A percentile compares a stretch with the other conserved stretches of the same genome.
These are phyloP conservation scores for Scaptomyza graminum DNA, from an alignment of 1,140 invertebrate species.

Conservation along the genomic window DNA sequence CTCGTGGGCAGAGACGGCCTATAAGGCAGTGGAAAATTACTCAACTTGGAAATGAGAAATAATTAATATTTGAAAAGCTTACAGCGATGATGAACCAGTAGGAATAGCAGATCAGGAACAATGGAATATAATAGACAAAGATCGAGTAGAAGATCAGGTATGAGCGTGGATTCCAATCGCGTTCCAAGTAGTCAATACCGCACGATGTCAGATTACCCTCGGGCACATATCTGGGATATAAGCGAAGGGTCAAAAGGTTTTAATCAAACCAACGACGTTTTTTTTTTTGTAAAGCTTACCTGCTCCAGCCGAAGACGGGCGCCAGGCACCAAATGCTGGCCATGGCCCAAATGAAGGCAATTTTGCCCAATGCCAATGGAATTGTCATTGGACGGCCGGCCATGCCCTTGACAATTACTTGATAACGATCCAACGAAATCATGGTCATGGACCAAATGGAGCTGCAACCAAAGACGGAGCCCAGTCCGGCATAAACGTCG, in stretches of 20 bases:
- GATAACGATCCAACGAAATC: slow-evolving; percentile 94
- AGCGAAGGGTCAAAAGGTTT: no score
- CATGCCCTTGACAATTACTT: slow-evolving; percentile 92
- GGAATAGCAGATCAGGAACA: slow-evolving; percentile 90
- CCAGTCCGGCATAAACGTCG: slow-evolving; percentile 91
- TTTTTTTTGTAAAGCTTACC: slow-evolving; percentile 78
- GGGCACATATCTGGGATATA: slow-evolving; percentile 89
- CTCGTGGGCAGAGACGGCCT: slow-evolving; percentile 91
- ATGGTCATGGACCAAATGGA: slow-evolving; percentile 95
- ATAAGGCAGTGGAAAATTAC: neutral
- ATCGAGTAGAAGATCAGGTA: slow-evolving; percentile 89
- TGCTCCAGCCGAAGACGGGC: slow-evolving; percentile 89
- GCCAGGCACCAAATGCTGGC: slow-evolving; percentile 88
- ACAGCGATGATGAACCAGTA: slow-evolving; percentile 92
- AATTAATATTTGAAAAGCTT: slow-evolving; percentile 45
- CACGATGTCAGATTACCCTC: slow-evolving; percentile 94
- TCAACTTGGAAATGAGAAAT: no score
- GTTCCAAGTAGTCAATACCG: slow-evolving; percentile 91
- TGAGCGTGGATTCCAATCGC: slow-evolving; percentile 87
- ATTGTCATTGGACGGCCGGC: slow-evolving; percentile 88
- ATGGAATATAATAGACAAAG: slow-evolving; percentile 89
- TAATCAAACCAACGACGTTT: no score
- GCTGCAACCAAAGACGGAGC: slow-evolving; percentile 91
- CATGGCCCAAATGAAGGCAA: slow-evolving; percentile 89
- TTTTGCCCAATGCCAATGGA: slow-evolving; percentile 87